Evolutionary conservation across 2,888 invertebrate genomes (phyloP), one percentile per base, ranked within the genome.

Genomic region (Hypomecis atomaria): DNA sequence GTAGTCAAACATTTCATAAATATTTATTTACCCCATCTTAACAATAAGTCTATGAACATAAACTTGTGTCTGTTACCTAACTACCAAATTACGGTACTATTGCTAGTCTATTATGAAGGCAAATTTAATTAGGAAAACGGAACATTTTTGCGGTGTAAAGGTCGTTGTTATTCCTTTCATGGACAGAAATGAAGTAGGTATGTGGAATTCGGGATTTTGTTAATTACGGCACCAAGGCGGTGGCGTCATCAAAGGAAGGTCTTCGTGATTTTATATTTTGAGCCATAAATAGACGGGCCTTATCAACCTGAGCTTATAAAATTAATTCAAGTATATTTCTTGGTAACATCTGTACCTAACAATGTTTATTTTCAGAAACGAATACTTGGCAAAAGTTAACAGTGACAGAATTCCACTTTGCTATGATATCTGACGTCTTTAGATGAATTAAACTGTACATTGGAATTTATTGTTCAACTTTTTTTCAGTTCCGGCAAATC

Each of bases 91-190:
- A 47, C 38, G n/a, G 4, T 23, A 36, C n/a, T 56, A 54, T 59
- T 59, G n/a, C 49, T 55, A 49, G 13, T 44, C 36, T 10, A 23
- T 13, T 23, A 44, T 11, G 42, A 44, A 55, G 8, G 43, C 43
- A 55, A 48, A 61, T 37, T 40, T 47, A 59, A 40, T 42, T 54
- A 52, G 43, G 49, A 44, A 40, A 48, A 7, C 5, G 42, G 42
- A 54, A 1, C 5, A 52, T 53, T 59, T 59, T 38, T 44, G 50
- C 49, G 42, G 36, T 44, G 49, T 44, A 43, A 37, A 33, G 59
- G 34, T 34, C 11, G 44, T 33, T 13, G 7, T 52, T 52, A 59
- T 37, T 58, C 37, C 11, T 50, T 50, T 37, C 37, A 13, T 11
- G 49, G 37, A 37, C 36, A 36, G 49, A 37, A 37, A 50, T 50